These are phyloP conservation scores for Dasyprocta punctata DNA, from an alignment of 2,113 vertebrate genomes.

Conservation along the genomic window DNA sequence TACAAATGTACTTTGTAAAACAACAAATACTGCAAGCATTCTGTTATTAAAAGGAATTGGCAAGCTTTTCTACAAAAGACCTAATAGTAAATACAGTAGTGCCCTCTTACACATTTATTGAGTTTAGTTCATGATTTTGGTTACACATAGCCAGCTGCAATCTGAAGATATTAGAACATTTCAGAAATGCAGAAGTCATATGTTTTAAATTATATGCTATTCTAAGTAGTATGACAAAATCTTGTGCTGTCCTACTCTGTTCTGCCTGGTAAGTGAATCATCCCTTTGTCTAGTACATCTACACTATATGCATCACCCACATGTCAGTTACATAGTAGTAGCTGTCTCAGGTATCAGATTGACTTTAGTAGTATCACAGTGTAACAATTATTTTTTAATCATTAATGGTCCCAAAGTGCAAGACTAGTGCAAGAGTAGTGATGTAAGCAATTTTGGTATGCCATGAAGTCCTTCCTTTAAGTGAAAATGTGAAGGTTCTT, in stretches of 20 bases:
- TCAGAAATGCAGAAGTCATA: not conserved
- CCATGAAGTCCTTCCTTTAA: not conserved
- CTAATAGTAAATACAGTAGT: not conserved
- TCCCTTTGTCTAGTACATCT: not conserved
- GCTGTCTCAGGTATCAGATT: not conserved
- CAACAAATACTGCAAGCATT: not conserved
- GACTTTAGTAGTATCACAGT: not conserved
- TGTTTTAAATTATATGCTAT: not conserved
- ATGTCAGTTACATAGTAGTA: not conserved
- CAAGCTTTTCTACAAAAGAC: not conserved
- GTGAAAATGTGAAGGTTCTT: not conserved
- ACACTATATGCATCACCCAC: not conserved
- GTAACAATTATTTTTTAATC: not conserved
- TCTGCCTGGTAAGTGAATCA: not conserved
- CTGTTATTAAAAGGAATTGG: not conserved
- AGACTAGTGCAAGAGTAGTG: not conserved
- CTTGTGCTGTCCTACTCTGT: not conserved
- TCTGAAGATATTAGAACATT: not conserved
- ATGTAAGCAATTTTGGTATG: not conserved
- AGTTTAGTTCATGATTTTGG: not conserved
- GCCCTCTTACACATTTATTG: not conserved
- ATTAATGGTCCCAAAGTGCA: not conserved
- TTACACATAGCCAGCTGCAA: not conserved
- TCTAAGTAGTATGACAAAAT: not conserved
- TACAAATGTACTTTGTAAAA: conserved; percentile 13